phyloP scores from a whole-genome alignment of 2,888 invertebrate genomes.

The Diarsia rubi region DNA sequence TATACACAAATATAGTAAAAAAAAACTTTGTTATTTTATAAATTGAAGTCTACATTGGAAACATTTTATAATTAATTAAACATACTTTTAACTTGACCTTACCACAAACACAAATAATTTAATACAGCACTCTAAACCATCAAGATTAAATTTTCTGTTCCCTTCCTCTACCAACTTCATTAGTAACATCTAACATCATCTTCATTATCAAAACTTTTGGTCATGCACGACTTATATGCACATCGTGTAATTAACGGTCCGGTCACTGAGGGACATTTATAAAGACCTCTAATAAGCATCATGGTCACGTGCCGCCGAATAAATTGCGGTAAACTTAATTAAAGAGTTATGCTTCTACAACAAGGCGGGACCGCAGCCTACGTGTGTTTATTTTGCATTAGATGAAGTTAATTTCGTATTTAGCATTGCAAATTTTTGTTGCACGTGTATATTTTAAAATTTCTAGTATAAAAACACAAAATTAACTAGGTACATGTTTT shows the following conservation, averaged over 20 bases:
- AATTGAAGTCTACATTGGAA: too few relatives aligned
- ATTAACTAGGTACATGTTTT: neutral
- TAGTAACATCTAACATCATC: conserved; percentile 16
- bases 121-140: conserved; percentile 8
- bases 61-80: neutral
- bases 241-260: conserved; percentile 60
- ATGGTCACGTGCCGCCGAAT: conserved; percentile 81
- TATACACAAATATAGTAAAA: too few relatives aligned
- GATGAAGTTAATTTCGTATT: conserved; percentile 46
- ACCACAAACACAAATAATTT: neutral
- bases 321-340: conserved; percentile 84
- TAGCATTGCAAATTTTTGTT: conserved; percentile 34
- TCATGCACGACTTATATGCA: conserved; percentile 55
- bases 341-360: conserved; percentile 73
- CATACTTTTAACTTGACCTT: neutral
- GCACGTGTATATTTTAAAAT: neutral
- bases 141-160: neutral
- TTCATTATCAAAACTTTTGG: conserved; percentile 48
- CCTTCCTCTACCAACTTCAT: conserved; percentile 17
- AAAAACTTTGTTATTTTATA: too few relatives aligned
- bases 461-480: neutral
- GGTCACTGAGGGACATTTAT: conserved; percentile 63
- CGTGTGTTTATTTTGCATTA: conserved; percentile 64
- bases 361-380: conserved; percentile 41
- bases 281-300: conserved; percentile 70